Percentiles rank a stretch among this genome's conserved stretches.
Evolutionary conservation across 2,888 invertebrate genomes (phyloP).

Genomic region (Galeruca laticollis): DNA sequence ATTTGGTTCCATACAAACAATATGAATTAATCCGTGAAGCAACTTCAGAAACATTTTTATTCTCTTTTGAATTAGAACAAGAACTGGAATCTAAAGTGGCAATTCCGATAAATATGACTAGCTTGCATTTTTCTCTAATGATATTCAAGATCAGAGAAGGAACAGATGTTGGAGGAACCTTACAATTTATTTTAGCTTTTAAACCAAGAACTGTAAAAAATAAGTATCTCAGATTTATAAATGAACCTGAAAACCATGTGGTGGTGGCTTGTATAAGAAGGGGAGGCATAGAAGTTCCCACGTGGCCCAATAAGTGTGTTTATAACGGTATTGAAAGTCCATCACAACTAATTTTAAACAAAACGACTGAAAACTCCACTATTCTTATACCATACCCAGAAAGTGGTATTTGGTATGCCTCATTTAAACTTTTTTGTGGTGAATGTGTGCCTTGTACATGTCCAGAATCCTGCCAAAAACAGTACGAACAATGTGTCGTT

Average conservation of each 20-base stretch:
- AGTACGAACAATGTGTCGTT: conserved; percentile 53
- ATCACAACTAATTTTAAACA: conserved; percentile 75
- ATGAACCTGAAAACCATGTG: conserved; percentile 63
- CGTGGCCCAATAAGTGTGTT: conserved; percentile 73
- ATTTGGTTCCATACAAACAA: conserved; percentile 57
- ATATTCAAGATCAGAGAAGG: conserved; percentile 79
- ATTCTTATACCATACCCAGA: conserved; percentile 85
- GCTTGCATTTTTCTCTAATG: conserved; percentile 73
- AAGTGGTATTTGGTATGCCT: conserved; percentile 85
- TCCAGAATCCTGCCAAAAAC: conserved; percentile 56
- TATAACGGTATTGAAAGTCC: conserved; percentile 65
- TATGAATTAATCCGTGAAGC: conserved; percentile 70
- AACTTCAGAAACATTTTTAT: conserved; percentile 81
- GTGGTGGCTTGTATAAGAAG: conserved; percentile 75
- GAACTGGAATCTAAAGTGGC: conserved; percentile 73
- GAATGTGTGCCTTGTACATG: conserved; percentile 60
- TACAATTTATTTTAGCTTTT: conserved; percentile 79
- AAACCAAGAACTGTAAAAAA: conserved; percentile 68
- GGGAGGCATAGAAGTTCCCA: conserved; percentile 72
- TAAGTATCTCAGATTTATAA: conserved; percentile 56
- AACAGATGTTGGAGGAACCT: conserved; percentile 84
- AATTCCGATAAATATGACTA: conserved; percentile 76
- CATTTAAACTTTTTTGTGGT: conserved; percentile 78
- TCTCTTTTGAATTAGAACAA: conserved; percentile 77
- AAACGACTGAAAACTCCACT: conserved; percentile 74